Evolutionary conservation across 1,140 invertebrate genomes (phyloP), one percentile per base, ranked within the genome.

Genomic region (Drosophila virilis): DNA sequence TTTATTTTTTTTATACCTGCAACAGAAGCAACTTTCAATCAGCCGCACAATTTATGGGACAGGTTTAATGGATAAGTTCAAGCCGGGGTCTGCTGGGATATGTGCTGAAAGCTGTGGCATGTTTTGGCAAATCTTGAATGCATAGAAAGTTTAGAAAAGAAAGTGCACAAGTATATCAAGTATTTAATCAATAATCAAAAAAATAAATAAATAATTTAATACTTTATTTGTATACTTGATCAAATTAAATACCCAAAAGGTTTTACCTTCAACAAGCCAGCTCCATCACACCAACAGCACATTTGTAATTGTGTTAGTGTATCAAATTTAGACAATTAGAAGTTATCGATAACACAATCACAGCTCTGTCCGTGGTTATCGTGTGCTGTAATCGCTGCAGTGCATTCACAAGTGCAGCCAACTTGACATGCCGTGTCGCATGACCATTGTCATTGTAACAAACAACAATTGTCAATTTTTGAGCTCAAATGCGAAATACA

Each of bases 381-480:
- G 40, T n/a, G 13, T 5, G 2, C 0, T 32, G 4, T 5, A 1
- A 28, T 6, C 7, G 28, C 38, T 72, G 48, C 43, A 74, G 74
- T 46, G 74, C 22, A 77, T 62, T 50, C 6, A 15, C 28, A 22
- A 57, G 10, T 42, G 64, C 62, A 40, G 33, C 42, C 15, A 46
- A 62, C 42, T 58, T 37, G 46, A 55, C 59, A 45, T 35, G 22
- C 32, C 8, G 35, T 17, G 35, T 54, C 52, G 22, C 15, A 45
- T 37, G 37, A 13, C 48, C 17, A 33, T 38, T 46, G 61, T 66
- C 40, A 65, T 33, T 69, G 50, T 52, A 43, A 50, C 55, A 58
- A 38, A 40, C 40, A 52, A 74, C 43, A 48, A 69, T 68, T 73
- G 51, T 74, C 66, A 86, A 86, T 68, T 66, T 77, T 74, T 80